A percentile compares a stretch with the other conserved stretches of the same genome.
phyloP scores from a whole-genome alignment of 2,797 vertebrate genomes.

The Macrochelys suwanniensis region DNA sequence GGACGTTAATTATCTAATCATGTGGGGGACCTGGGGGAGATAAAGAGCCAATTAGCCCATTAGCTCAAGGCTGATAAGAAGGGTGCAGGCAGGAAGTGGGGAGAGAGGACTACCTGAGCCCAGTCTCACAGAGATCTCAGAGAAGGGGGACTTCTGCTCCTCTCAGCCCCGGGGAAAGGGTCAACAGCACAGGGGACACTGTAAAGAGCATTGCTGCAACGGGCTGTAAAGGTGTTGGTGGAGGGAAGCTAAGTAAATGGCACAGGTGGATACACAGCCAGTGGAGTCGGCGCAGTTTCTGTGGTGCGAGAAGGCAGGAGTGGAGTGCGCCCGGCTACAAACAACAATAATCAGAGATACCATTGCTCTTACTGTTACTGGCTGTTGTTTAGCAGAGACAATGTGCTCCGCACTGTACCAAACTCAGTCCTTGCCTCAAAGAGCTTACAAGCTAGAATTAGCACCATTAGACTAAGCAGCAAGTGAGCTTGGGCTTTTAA shows the following conservation, averaged over 20 bases:
- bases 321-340: not conserved
- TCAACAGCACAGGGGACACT: not conserved
- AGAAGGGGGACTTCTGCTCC: not conserved
- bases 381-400: not conserved
- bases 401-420: not conserved
- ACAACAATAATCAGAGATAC: not conserved
- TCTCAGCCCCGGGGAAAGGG: not conserved
- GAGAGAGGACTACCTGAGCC: not conserved
- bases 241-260: not conserved
- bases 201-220: not conserved
- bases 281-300: not conserved
- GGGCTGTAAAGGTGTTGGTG: not conserved
- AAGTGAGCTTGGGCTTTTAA: not conserved
- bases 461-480: not conserved
- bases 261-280: not conserved
- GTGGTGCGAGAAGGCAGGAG: not conserved
- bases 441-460: not conserved
- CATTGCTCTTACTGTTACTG: not conserved
- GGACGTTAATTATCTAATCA: too few relatives aligned
- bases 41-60: not conserved
- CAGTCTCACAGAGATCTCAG: not conserved
- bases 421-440: not conserved
- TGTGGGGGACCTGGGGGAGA: too few relatives aligned
- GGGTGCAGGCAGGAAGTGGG: not conserved
- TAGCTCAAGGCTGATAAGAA: not conserved